Evolutionary conservation across 92 coral and sea anemone genomes (phyloP), one percentile per base, ranked within the genome.

Genomic region (Virgularia gustaviana): DNA sequence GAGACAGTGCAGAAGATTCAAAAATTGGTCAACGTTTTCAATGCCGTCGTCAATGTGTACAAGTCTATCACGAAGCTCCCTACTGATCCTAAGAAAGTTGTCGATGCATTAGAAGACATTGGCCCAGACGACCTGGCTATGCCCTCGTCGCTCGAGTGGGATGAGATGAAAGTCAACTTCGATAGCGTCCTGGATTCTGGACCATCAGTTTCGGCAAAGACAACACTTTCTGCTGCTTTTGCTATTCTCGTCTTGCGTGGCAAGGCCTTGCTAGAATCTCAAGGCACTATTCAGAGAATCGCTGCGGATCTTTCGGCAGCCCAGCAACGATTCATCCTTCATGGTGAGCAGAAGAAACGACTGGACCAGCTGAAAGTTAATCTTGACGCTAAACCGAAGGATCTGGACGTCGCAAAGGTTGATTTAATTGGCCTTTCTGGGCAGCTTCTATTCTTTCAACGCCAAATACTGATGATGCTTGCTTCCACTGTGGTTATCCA

Each of bases 381-480:
- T 9, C 55, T 47, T 19, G 55, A 47, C 23, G 55, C 55, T 3
- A 47, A 47, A 47, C 55, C 55, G 4, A 3, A 47, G 55, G n/a
- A 47, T 47, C 55, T 47, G 16, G 55, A 47, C n/a, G 22, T 9
- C 9, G 55, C 16, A 9, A 47, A 47, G 2, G 23, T 47, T 47
- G 55, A 47, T 47, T 47, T 47, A 13, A 47, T 47, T 47, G 55
- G 55, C 2, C 55, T 47, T 47, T 47, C 55, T 25, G 55, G 55
- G 16, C 55, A 47, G 55, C 55, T 47, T 4, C n/a, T 47, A 13
- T 47, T 47, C 55, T 47, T 47, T 47, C 55, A 47, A 47, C 55
- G 55, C 9, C 55, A 47, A 25, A 47, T 47, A 25, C 55, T 47
- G n/a, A 47, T 47, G n/a, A 47, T 47, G 23, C 23, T 47, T 19